These are phyloP conservation scores for Glaucomys volans DNA, from an alignment of 2,113 vertebrate species.

Conservation along the genomic window DNA sequence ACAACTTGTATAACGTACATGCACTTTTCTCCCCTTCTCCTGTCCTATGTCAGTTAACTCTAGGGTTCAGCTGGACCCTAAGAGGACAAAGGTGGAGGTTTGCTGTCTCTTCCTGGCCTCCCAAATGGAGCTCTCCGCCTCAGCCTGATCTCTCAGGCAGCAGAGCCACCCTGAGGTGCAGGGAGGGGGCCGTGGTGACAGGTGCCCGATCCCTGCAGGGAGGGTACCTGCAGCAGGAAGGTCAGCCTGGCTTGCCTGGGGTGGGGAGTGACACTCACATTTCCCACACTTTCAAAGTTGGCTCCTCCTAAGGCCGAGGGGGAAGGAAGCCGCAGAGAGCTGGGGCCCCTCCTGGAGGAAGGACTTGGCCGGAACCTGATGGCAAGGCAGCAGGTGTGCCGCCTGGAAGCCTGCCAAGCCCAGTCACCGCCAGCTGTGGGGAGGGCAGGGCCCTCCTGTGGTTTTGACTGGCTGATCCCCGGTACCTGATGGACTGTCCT, in stretches of 20 bases:
- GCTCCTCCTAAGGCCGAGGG: background rate
- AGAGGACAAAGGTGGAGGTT: background rate
- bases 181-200: background rate
- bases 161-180: background rate
- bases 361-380: background rate
- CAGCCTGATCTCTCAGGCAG: background rate
- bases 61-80: background rate
- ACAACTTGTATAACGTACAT: background rate
- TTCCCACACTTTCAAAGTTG: background rate
- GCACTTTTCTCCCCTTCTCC: background rate
- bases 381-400: slow-evolving; percentile 33
- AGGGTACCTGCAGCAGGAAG: background rate
- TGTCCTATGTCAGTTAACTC: background rate
- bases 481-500: background rate
- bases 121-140: background rate
- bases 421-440: background rate
- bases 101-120: too few species aligned
- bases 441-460: background rate
- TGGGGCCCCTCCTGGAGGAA: background rate
- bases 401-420: background rate
- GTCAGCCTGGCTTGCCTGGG: background rate
- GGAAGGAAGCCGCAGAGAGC: background rate
- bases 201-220: background rate
- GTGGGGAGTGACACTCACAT: background rate
- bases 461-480: slow-evolving; percentile 24